Conservation (phyloP, 2,888 invertebrate species). For the Auanema freiburgensis region DNA sequence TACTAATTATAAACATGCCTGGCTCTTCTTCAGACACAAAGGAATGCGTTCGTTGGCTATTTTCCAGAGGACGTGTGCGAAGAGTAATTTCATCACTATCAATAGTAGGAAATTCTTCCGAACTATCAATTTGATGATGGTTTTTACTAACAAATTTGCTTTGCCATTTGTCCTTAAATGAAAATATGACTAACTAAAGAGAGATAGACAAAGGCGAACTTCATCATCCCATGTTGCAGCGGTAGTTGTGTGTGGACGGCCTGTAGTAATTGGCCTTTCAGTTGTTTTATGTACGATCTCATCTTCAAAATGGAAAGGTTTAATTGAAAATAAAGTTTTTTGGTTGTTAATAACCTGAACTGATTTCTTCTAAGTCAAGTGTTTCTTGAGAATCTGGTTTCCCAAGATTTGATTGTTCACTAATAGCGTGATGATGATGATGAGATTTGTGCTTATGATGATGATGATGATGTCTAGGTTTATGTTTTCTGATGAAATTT, state of each 20-base stretch:
- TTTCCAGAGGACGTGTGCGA: background rate
- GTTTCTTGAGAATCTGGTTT: background rate
- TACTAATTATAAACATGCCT: background rate
- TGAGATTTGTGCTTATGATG: conserved; percentile 19
- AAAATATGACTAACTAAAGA: background rate
- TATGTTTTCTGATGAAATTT: conserved; percentile 15
- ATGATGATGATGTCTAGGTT: conserved; percentile 4
- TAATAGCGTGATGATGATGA: background rate
- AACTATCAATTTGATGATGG: conserved; percentile 5
- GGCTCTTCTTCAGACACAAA: background rate
- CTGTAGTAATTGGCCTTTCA: conserved; percentile 3
- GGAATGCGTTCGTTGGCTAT: background rate
- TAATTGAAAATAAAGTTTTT: too few relatives aligned
- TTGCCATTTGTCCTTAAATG: conserved; percentile 40
- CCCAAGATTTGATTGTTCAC: background rate
- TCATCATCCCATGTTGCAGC: conserved; percentile 20
- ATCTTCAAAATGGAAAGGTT: too few relatives aligned
- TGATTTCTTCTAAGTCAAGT: conserved; percentile 3
- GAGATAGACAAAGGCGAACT: background rate
- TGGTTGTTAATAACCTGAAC: background rate
- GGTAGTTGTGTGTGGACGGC: conserved; percentile 1
- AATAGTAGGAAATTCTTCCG: conserved; percentile 37
- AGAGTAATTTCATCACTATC: conserved; percentile 26
- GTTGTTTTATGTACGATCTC: too few relatives aligned
- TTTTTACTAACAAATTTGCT: conserved; percentile 35